These are phyloP conservation scores for Buteo buteo DNA, from an alignment of 2,113 vertebrate genomes.

Conservation along the genomic window DNA sequence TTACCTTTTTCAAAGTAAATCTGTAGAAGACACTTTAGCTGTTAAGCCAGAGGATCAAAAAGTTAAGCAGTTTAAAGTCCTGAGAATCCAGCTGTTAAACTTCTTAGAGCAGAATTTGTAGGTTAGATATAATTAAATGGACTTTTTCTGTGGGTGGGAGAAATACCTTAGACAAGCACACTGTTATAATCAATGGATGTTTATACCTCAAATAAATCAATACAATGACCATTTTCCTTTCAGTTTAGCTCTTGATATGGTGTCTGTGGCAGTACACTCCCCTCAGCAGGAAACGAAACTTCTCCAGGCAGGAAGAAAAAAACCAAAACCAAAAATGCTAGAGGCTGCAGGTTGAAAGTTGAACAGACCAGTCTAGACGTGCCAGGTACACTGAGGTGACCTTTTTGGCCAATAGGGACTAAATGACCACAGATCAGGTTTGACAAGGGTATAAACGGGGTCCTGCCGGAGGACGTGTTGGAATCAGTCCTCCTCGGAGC, in stretches of 20 bases:
- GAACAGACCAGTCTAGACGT: too few relatives aligned
- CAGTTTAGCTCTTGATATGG: background rate
- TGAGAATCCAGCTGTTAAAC: background rate
- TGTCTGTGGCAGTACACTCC: background rate
- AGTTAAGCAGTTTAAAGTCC: background rate
- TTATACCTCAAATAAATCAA: background rate
- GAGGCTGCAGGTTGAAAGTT: too few relatives aligned
- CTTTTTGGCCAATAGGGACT: too few relatives aligned
- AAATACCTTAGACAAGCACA: background rate
- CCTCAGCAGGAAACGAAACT: too few relatives aligned
- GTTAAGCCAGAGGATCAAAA: background rate
- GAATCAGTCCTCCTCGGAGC: too few relatives aligned
- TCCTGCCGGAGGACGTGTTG: too few relatives aligned
- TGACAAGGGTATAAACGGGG: too few relatives aligned
- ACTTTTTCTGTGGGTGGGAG: background rate
- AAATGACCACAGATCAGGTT: too few relatives aligned
- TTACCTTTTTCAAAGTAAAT: background rate
- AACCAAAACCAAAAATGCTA: too few relatives aligned
- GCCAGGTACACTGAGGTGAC: too few relatives aligned
- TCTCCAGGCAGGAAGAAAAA: too few relatives aligned
- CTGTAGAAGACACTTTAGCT: background rate
- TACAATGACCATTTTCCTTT: background rate
- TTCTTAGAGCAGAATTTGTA: background rate
- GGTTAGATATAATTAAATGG: background rate
- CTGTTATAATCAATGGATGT: background rate